These are phyloP conservation scores for Drosophila demipolita DNA, from an alignment of 2,888 invertebrate species.

Conservation along the genomic window DNA sequence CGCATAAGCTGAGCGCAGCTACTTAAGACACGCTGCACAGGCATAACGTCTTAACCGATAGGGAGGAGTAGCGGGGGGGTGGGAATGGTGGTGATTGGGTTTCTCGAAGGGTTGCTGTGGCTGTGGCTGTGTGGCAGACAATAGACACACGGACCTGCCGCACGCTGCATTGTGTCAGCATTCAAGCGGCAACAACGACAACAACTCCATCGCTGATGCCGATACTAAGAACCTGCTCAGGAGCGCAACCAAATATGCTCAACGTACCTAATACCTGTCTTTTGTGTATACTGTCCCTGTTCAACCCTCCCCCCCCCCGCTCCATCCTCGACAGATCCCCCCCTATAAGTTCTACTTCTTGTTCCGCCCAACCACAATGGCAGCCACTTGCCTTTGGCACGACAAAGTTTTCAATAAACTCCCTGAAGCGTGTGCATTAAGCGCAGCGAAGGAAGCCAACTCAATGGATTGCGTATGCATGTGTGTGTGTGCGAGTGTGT, in stretches of 20 bases:
- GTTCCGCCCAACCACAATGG: slow-evolving; percentile 23
- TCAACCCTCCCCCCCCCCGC: background rate
- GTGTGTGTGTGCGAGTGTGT: slow-evolving; percentile 23
- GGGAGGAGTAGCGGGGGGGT: background rate
- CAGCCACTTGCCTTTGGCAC: slow-evolving; percentile 72
- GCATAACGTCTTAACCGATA: slow-evolving; percentile 14
- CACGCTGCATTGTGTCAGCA: slow-evolving; percentile 57
- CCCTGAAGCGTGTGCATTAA: slow-evolving; percentile 83
- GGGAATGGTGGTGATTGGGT: background rate
- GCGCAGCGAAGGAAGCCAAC: slow-evolving; percentile 74
- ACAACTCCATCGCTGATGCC: slow-evolving; percentile 5
- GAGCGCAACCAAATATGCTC: slow-evolving; percentile 71
- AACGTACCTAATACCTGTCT: slow-evolving; percentile 71
- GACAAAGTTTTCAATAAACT: slow-evolving; percentile 82
- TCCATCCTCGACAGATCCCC: too few species aligned
- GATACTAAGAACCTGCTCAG: slow-evolving; percentile 61
- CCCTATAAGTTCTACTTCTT: background rate
- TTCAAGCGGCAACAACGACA: slow-evolving; percentile 60
- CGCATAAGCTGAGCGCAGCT: slow-evolving; percentile 61
- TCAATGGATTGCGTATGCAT: slow-evolving; percentile 42
- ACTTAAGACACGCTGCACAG: slow-evolving; percentile 60
- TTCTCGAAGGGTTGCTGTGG: background rate
- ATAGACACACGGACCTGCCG: slow-evolving; percentile 27
- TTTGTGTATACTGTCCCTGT: slow-evolving; percentile 51
- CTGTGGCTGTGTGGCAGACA: slow-evolving; percentile 36